phyloP scores from a whole-genome alignment of 2,797 vertebrate genomes.

The Xiphophorus birchmanni region DNA sequence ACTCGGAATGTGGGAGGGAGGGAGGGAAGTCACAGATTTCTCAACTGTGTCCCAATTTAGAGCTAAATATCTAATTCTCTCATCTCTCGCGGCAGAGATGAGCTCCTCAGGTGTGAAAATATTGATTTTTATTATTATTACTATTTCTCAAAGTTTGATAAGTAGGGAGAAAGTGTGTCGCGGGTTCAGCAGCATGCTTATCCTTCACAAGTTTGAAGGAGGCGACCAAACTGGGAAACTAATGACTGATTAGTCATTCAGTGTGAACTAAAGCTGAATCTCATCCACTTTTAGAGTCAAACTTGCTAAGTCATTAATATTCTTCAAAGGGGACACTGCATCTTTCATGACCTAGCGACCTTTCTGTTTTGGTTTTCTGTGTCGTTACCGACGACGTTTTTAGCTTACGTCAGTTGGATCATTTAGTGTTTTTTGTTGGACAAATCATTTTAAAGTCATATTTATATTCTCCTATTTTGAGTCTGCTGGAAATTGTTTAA shows the following conservation, averaged over 20 bases:
- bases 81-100: constrained; percentile 37
- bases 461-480: too few relatives aligned
- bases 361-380: not conserved
- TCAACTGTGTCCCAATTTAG: not conserved
- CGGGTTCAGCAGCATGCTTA: constrained; percentile 53
- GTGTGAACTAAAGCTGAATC: not conserved
- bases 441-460: too few relatives aligned
- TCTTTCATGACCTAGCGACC: not conserved
- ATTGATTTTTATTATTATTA: constrained; percentile 29
- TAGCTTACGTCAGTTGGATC: not conserved
- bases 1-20: not conserved
- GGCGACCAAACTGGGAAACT: not conserved
- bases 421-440: not conserved
- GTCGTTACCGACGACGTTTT: not conserved
- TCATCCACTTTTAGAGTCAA: not conserved
- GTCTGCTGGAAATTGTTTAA: too few relatives aligned
- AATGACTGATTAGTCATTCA: constrained; percentile 56
- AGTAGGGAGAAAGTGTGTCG: constrained; percentile 37
- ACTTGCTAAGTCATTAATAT: not conserved
- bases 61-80: constrained; percentile 8
- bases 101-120: constrained; percentile 59
- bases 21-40: not conserved
- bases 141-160: constrained; percentile 15
- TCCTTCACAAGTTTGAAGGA: constrained; percentile 64
- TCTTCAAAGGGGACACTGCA: not conserved